These are phyloP conservation scores for Chrysolina oricalcia DNA, from an alignment of 2,888 invertebrate genomes.

Conservation along the genomic window DNA sequence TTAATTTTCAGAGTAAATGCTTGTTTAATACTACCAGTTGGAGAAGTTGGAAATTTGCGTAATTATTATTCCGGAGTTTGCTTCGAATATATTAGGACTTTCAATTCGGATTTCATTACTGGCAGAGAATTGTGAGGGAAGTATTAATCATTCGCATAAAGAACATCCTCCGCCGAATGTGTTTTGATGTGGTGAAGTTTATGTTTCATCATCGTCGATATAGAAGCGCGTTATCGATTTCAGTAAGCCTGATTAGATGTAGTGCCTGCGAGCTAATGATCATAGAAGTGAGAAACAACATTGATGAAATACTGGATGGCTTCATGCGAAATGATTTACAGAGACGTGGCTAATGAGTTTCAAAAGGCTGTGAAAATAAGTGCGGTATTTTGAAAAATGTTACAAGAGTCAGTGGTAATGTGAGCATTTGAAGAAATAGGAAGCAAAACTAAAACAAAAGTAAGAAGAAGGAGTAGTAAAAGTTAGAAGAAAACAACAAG, in stretches of 20 bases:
- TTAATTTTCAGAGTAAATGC: constrained; percentile 31
- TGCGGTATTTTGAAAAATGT: no score
- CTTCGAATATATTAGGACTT: constrained; percentile 31
- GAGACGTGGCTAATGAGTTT: no score
- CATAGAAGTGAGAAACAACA: background rate
- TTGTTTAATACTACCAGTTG: constrained; percentile 32
- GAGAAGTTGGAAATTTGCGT: constrained; percentile 29
- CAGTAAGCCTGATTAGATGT: background rate
- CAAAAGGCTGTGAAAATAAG: no score
- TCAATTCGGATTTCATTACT: constrained; percentile 26
- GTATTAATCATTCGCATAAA: background rate
- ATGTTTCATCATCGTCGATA: background rate
- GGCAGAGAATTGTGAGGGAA: constrained; percentile 1
- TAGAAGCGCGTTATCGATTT: background rate
- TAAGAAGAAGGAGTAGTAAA: no score
- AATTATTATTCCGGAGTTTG: constrained; percentile 32
- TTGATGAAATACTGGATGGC: no score
- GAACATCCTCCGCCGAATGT: background rate
- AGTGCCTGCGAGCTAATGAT: background rate
- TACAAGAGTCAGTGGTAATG: no score
- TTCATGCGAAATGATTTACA: background rate
- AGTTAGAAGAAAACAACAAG: no score
- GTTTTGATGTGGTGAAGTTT: background rate
- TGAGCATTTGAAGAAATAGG: no score
- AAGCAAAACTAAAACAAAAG: no score